Evolutionary conservation across 2,113 vertebrate genomes (phyloP), one percentile per base, ranked within the genome.

Genomic region (Myrmecophaga tridactyla): DNA sequence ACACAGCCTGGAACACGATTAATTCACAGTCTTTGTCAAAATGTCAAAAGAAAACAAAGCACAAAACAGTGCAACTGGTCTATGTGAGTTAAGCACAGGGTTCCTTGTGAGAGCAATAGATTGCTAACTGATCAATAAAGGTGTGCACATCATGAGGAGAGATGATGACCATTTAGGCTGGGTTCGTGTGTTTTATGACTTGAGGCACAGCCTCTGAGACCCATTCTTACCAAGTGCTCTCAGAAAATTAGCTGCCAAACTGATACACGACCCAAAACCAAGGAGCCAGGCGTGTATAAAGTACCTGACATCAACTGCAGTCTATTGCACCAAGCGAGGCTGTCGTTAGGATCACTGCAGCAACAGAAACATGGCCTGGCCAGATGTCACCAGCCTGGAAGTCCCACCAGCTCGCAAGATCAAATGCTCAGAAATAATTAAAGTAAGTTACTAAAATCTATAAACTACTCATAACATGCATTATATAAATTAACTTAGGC

Each of bases 201-300:
- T 7, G 4, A 13, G 78, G 58, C 69, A 23, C 67, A 56, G 95
- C 48, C 62, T 90, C 63, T 5, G 36, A 86, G 58, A 43, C 48
- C 75, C 48, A 76, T 56, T 82, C 88, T 92, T 85, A 31, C 29
- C 69, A 56, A 73, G 8, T 1, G 15, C 62, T 86, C 91, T 27
- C 63, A 77, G 94, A 92, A 97, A 97, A 97, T 95, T 87, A 96
- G 90, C 95, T 96, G 91, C 92, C 92, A 96, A 69, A 62, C 78
- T 97, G 96, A 97, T 63, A 86, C 77, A 97, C 0, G 8, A 92
- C n/a, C 83, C 70, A 23, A 41, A n/a, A 48, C 62, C 73, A 34
- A 27, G 27, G 48, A 65, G 77, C 31, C 56, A 8, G 65, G 63
- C 0, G 0, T 53, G 36, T 39, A 29, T 23, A 9, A 69, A 85